These are phyloP conservation scores for Chamaedrilus cognettii DNA, from an alignment of 2,888 invertebrate genomes.

Conservation along the genomic window DNA sequence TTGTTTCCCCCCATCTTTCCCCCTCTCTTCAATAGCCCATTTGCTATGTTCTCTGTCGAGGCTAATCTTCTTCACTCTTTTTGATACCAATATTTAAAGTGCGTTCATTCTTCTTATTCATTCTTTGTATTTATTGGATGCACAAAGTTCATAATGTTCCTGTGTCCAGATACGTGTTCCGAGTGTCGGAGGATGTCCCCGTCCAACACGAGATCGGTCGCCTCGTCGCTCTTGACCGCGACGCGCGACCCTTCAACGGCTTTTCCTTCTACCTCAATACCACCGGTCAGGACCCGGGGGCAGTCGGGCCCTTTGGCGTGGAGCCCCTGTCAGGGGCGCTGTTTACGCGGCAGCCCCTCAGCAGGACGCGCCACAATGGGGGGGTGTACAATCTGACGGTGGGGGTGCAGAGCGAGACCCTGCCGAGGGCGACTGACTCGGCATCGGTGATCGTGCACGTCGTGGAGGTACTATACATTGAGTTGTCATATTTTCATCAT, in stretches of 20 bases:
- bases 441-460: constrained; percentile 13
- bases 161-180: constrained; percentile 22
- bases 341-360: constrained; percentile 16
- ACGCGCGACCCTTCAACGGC: constrained; percentile 23
- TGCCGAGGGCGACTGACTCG: constrained; percentile 7
- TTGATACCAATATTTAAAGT: no score
- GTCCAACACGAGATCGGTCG: constrained; percentile 22
- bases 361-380: constrained; percentile 16
- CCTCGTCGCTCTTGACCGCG: constrained; percentile 21
- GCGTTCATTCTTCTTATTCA: no score
- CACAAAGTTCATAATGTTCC: no score
- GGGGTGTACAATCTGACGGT: constrained; percentile 10
- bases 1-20: no score
- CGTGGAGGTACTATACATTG: not conserved
- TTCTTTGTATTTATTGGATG: no score
- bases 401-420: constrained; percentile 8
- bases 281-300: no score
- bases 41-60: no score
- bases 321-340: constrained; percentile 23
- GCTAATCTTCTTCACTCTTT: no score
- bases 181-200: constrained; percentile 22
- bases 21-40: no score
- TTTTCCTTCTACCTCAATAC: constrained; percentile 26
- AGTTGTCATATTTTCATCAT: no score
- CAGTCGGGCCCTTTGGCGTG: constrained; percentile 20